phyloP scores from a whole-genome alignment of 2,113 vertebrate genomes.

The Gorsachius goisagi region DNA sequence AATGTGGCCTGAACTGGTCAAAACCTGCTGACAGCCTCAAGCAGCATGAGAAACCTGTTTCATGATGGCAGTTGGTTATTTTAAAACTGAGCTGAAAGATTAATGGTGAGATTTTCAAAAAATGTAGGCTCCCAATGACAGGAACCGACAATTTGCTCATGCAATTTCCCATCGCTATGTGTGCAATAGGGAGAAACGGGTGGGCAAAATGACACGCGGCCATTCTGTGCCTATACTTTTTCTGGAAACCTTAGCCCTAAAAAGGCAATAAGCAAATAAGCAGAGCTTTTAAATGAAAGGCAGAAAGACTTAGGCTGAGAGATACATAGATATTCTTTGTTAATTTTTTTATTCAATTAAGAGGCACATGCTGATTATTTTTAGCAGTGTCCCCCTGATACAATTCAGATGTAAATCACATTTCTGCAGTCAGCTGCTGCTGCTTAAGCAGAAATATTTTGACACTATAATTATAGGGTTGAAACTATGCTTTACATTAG shows the following conservation, averaged over 20 bases:
- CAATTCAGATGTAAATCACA: conserved; percentile 81
- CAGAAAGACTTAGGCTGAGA: conserved; percentile 9
- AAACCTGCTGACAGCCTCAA: conserved; percentile 60
- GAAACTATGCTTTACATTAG: conserved; percentile 89
- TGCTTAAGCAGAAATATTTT: conserved; percentile 89
- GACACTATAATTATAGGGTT: conserved; percentile 92
- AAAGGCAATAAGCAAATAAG: conserved; percentile 29
- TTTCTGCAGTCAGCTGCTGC: conserved; percentile 80
- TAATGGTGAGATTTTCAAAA: conserved; percentile 62
- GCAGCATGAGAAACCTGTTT: conserved; percentile 60
- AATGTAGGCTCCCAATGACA: conserved; percentile 45
- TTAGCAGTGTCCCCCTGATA: conserved; percentile 70
- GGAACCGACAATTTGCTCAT: conserved; percentile 64
- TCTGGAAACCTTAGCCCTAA: conserved; percentile 43
- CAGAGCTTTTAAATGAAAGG: conserved; percentile 11
- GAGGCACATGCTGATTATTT: conserved; percentile 62
- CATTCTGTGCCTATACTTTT: background rate
- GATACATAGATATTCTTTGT: conserved; percentile 36
- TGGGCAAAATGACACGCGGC: conserved; percentile 23
- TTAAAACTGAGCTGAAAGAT: conserved; percentile 63
- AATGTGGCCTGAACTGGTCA: conserved; percentile 31
- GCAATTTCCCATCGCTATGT: conserved; percentile 56
- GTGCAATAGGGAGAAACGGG: conserved; percentile 31
- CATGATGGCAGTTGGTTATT: conserved; percentile 60
- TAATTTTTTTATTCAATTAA: conserved; percentile 70